These are phyloP conservation scores for Scaptomyza reducta DNA, from an alignment of 2,888 invertebrate genomes.

Conservation along the genomic window DNA sequence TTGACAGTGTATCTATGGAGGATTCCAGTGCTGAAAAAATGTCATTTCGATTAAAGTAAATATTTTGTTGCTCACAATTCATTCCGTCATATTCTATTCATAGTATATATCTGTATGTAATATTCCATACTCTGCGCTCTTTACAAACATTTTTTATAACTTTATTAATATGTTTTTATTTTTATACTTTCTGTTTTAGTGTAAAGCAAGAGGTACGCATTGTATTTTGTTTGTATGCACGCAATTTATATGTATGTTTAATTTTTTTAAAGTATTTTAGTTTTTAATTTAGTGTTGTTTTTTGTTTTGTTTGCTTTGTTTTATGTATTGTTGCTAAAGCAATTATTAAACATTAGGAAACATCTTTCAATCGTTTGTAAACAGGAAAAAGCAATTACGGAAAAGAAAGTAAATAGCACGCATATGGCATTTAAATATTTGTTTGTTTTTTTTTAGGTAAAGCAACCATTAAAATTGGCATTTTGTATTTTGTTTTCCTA, in stretches of 20 bases:
- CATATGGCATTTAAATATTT: slow-evolving; percentile 26
- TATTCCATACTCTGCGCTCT: slow-evolving; percentile 32
- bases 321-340: slow-evolving; percentile 63
- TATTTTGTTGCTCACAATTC: slow-evolving; percentile 60
- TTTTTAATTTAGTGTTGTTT: slow-evolving; percentile 31
- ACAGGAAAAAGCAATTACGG: slow-evolving; percentile 56
- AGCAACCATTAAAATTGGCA: slow-evolving; percentile 28
- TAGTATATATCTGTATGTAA: neutral
- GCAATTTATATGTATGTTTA: slow-evolving; percentile 30
- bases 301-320: slow-evolving; percentile 29
- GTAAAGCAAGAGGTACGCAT: slow-evolving; percentile 81
- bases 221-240: slow-evolving; percentile 69
- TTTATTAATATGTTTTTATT: slow-evolving; percentile 41
- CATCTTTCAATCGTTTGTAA: slow-evolving; percentile 36
- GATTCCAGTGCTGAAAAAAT: slow-evolving; percentile 34
- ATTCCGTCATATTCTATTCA: slow-evolving; percentile 34
- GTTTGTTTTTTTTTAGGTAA: slow-evolving; percentile 6
- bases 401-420: slow-evolving; percentile 36
- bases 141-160: slow-evolving; percentile 40
- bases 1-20: slow-evolving; percentile 24
- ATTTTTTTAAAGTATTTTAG: slow-evolving; percentile 18
- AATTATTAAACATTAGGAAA: slow-evolving; percentile 73
- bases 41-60: slow-evolving; percentile 60
- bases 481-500: slow-evolving; percentile 3
- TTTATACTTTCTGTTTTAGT: slow-evolving; percentile 60